These are phyloP conservation scores for Grammomys surdaster DNA, from an alignment of 2,113 vertebrate genomes.

Conservation along the genomic window DNA sequence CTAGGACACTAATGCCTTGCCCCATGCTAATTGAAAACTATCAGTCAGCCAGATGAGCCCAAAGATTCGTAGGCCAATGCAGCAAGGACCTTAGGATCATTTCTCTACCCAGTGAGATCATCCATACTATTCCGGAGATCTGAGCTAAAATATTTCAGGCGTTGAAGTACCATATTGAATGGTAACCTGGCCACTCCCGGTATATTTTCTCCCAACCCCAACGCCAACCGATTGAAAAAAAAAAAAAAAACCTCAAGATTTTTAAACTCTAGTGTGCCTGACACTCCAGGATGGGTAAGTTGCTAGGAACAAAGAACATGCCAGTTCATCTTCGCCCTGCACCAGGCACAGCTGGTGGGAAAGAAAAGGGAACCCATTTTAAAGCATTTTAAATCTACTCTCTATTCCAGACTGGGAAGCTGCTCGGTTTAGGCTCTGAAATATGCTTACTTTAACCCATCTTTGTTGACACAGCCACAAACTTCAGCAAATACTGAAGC, in stretches of 20 bases:
- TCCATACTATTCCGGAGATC: not conserved
- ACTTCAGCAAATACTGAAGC: conserved; percentile 83
- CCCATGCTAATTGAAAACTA: not conserved
- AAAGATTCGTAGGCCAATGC: not conserved
- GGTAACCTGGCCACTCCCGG: not conserved
- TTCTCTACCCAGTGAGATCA: not conserved
- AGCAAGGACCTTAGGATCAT: not conserved
- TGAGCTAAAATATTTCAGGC: conserved; percentile 27
- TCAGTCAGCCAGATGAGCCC: not conserved
- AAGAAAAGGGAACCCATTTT: conserved; percentile 83
- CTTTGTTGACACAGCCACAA: conserved; percentile 83
- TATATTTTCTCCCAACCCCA: conserved; percentile 41
- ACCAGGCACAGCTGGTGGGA: conserved; percentile 80
- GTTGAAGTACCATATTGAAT: not conserved
- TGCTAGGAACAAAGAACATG: conserved; percentile 78
- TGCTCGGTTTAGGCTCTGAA: conserved; percentile 80
- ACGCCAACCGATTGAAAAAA: conserved; percentile 58
- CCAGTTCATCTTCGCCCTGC: conserved; percentile 74
- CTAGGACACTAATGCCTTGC: not conserved
- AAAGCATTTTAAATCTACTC: conserved; percentile 79
- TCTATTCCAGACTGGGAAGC: conserved; percentile 79
- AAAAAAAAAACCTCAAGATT: not conserved
- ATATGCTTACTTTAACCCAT: conserved; percentile 84
- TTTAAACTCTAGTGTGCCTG: conserved; percentile 39
- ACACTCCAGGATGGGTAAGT: conserved; percentile 36